These are phyloP conservation scores for Pedetes capensis DNA, from an alignment of 2,113 vertebrate species.

Conservation along the genomic window DNA sequence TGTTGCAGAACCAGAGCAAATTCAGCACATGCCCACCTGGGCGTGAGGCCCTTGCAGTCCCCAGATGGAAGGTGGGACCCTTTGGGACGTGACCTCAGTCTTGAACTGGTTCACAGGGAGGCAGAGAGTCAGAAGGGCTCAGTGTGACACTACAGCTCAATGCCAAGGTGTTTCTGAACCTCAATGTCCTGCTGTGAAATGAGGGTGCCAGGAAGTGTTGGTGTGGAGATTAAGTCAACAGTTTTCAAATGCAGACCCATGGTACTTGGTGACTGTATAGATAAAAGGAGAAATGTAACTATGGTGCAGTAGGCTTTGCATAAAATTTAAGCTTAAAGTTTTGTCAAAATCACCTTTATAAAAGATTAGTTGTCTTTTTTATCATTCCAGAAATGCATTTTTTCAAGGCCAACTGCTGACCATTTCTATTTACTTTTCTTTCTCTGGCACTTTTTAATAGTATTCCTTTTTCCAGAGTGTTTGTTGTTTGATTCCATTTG, in stretches of 20 bases:
- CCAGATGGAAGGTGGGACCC: not conserved
- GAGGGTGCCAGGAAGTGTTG: too few species aligned
- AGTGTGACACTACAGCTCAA: not conserved
- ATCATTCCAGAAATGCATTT: constrained; percentile 6
- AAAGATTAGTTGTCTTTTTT: not conserved
- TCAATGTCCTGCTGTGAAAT: not conserved
- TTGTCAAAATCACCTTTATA: not conserved
- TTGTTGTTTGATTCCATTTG: not conserved
- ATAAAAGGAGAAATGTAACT: not conserved
- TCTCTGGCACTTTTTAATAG: not conserved
- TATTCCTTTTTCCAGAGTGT: not conserved
- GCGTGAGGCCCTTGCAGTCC: not conserved
- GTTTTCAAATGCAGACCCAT: not conserved
- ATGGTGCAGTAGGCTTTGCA: not conserved
- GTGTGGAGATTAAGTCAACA: not conserved
- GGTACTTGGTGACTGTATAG: accelerated
- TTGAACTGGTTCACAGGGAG: not conserved
- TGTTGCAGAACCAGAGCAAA: not conserved
- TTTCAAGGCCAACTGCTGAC: not conserved
- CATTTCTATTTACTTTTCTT: constrained; percentile 35
- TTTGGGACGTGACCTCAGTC: accelerated
- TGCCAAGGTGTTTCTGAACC: not conserved
- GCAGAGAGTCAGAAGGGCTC: not conserved
- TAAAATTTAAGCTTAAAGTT: not conserved
- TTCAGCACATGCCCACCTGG: accelerated